Percentiles rank a stretch among this genome's conserved stretches.
Evolutionary conservation across 2,888 invertebrate genomes (phyloP).

Genomic region (Noctua fimbriata): DNA sequence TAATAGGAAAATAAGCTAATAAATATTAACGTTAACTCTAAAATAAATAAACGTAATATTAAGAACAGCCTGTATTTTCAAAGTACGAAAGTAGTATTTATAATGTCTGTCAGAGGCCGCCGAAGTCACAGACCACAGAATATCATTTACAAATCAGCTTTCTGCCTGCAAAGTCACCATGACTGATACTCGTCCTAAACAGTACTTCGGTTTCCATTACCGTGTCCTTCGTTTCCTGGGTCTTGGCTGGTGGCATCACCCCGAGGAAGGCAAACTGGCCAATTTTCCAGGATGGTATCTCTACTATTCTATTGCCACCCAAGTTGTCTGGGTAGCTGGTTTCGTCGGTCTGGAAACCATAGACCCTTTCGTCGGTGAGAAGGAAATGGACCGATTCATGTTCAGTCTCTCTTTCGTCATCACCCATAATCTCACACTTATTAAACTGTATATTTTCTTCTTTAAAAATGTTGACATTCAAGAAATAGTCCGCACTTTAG

Average conservation of each 20-base stretch:
- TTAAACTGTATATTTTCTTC: slow-evolving; percentile 85
- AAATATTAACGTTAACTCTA: background rate
- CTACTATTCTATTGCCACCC: slow-evolving; percentile 83
- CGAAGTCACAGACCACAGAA: slow-evolving; percentile 11
- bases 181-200: slow-evolving; percentile 73
- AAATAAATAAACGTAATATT: slow-evolving; percentile 6
- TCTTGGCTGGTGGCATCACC: slow-evolving; percentile 88
- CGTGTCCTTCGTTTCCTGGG: slow-evolving; percentile 82
- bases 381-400: slow-evolving; percentile 87
- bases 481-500: slow-evolving; percentile 81
- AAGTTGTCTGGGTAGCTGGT: slow-evolving; percentile 84
- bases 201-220: slow-evolving; percentile 83
- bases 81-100: slow-evolving; percentile 33
- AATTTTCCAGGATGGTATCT: slow-evolving; percentile 85
- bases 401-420: slow-evolving; percentile 88
- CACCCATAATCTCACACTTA: slow-evolving; percentile 85
- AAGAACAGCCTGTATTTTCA: slow-evolving; percentile 54
- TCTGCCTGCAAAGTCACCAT: slow-evolving; percentile 50
- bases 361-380: slow-evolving; percentile 86
- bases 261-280: slow-evolving; percentile 80
- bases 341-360: slow-evolving; percentile 87
- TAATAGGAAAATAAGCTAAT: background rate
- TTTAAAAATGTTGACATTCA: slow-evolving; percentile 85
- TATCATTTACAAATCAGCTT: slow-evolving; percentile 36
- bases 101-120: slow-evolving; percentile 25